Evolutionary conservation across 2,797 vertebrate genomes (phyloP).

Genomic region (Streptopelia turtur): DNA sequence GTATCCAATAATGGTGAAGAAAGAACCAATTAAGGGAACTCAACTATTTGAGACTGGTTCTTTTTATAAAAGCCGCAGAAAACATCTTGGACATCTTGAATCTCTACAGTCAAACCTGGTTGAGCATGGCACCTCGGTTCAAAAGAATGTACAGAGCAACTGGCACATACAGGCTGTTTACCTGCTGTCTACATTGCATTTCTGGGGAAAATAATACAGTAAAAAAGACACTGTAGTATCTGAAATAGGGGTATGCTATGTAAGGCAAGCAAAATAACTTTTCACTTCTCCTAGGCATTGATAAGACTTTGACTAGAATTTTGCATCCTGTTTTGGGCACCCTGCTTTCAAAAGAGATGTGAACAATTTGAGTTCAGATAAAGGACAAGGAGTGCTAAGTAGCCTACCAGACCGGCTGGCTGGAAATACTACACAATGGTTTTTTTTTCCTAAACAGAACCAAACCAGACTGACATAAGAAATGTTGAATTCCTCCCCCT

Average conservation of each 20-base stretch:
- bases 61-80: not conserved
- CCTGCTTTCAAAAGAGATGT: not conserved
- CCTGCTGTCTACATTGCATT: not conserved
- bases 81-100: not conserved
- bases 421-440: not conserved
- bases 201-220: not conserved
- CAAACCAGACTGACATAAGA: not conserved
- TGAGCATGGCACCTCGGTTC: not conserved
- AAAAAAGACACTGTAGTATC: not conserved
- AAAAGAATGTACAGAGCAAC: not conserved
- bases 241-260: not conserved
- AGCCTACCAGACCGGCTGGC: not conserved
- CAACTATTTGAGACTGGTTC: not conserved
- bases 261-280: not conserved
- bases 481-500: not conserved
- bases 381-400: not conserved
- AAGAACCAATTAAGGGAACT: not conserved
- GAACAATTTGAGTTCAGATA: not conserved
- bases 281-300: not conserved
- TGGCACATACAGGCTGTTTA: not conserved
- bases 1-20: not conserved
- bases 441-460: not conserved
- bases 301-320: not conserved
- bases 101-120: not conserved
- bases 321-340: not conserved